phyloP scores from a whole-genome alignment of 2,797 vertebrate genomes.

The Furcifer pardalis region DNA sequence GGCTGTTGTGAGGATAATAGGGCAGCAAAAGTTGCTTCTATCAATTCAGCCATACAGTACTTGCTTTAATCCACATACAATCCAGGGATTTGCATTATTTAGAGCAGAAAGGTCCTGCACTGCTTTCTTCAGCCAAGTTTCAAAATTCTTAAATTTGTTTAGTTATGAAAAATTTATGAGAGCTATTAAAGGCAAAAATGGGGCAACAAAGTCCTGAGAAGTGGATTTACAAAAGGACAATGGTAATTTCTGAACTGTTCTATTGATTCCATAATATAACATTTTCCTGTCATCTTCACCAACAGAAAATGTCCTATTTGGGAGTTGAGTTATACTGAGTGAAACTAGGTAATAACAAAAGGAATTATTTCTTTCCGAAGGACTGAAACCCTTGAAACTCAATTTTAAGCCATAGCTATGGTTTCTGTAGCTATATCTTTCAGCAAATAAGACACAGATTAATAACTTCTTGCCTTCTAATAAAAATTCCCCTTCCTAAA shows the following conservation, averaged over 20 bases:
- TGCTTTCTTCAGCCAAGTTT: constrained; percentile 58
- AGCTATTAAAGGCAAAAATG: constrained; percentile 51
- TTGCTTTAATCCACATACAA: not conserved
- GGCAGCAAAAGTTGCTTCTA: not conserved
- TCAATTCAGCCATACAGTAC: not conserved
- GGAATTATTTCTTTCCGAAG: constrained; percentile 10
- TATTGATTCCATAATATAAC: not conserved
- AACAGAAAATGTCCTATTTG: not conserved
- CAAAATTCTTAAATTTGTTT: constrained; percentile 35
- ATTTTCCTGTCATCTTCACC: not conserved
- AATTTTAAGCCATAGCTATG: not conserved
- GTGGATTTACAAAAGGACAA: not conserved
- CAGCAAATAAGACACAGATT: not conserved
- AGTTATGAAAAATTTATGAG: constrained; percentile 31
- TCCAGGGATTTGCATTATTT: constrained; percentile 33
- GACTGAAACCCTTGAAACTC: not conserved
- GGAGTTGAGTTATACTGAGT: not conserved
- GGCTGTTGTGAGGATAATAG: not conserved
- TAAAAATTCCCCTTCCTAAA: not conserved
- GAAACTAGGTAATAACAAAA: not conserved
- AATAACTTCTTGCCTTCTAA: not conserved
- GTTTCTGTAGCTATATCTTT: not conserved
- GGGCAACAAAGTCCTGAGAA: constrained; percentile 20
- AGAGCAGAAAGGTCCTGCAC: constrained; percentile 38
- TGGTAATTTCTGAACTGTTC: not conserved